These are phyloP conservation scores for Drosophila novamexicana DNA, from an alignment of 1,140 invertebrate species.

Conservation along the genomic window DNA sequence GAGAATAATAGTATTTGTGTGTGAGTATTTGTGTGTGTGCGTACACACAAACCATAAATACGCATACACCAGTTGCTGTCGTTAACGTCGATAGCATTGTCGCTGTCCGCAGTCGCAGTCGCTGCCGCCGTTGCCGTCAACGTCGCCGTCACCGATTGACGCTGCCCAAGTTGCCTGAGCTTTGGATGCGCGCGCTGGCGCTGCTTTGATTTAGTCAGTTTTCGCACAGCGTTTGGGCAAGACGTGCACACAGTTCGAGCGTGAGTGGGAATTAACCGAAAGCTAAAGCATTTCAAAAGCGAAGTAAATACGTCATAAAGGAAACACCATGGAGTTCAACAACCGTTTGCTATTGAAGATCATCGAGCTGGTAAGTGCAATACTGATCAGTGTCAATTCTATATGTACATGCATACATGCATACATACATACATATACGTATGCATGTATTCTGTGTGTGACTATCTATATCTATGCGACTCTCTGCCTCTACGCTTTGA, in stretches of 20 bases:
- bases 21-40: neutral
- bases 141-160: conserved; percentile 6
- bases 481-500: neutral
- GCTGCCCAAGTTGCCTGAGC: conserved; percentile 25
- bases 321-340: conserved; percentile 74
- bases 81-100: neutral
- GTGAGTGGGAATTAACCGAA: neutral
- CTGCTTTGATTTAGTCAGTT: conserved; percentile 49
- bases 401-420: no score
- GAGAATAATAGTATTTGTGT: conserved; percentile 3
- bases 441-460: no score
- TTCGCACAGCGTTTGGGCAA: conserved; percentile 55
- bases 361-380: conserved; percentile 76
- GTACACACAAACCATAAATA: neutral
- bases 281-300: conserved; percentile 9
- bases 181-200: conserved; percentile 32
- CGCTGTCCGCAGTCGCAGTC: neutral
- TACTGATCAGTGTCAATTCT: neutral
- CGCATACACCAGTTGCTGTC: conserved; percentile 13
- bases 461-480: neutral
- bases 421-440: no score
- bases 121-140: conserved; percentile 1
- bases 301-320: conserved; percentile 29
- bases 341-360: conserved; percentile 81
- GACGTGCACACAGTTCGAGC: conserved; percentile 38